Percentiles rank a stretch among this genome's conserved stretches.
Evolutionary conservation across 2,888 invertebrate genomes (phyloP).

Genomic region (Diplazon laetatorius): DNA sequence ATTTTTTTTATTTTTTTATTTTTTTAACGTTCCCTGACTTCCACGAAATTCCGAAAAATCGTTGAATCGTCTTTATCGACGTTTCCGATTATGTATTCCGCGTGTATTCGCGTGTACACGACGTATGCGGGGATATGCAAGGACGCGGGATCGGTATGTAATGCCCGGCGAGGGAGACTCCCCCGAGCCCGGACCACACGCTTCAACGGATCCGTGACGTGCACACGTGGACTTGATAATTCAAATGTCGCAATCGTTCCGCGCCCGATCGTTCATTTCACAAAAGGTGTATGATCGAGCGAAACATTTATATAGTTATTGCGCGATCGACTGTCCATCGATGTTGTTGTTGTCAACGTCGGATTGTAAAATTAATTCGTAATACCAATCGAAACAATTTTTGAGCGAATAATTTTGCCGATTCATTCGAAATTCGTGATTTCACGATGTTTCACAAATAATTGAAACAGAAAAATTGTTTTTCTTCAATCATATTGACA

Average conservation of each 20-base stretch:
- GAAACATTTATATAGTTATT: slow-evolving; percentile 4
- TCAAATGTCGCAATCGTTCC: slow-evolving; percentile 48
- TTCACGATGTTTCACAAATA: too few relatives aligned
- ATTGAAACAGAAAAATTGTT: too few relatives aligned
- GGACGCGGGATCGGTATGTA: slow-evolving; percentile 42
- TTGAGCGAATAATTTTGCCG: too few relatives aligned
- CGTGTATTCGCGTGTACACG: slow-evolving; percentile 3
- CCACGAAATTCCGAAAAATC: neutral
- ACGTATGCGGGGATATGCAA: slow-evolving; percentile 21
- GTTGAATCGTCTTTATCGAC: slow-evolving; percentile 25
- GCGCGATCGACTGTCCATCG: neutral
- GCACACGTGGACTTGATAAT: slow-evolving; percentile 50
- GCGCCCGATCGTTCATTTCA: slow-evolving; percentile 30
- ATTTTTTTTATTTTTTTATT: too few relatives aligned
- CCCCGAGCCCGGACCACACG: slow-evolving; percentile 40
- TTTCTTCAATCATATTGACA: too few relatives aligned
- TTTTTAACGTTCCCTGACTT: too few relatives aligned
- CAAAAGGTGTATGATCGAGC: neutral
- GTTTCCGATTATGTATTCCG: slow-evolving; percentile 33
- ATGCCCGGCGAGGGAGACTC: slow-evolving; percentile 29
- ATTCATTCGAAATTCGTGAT: too few relatives aligned
- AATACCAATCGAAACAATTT: too few relatives aligned
- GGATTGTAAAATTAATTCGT: too few relatives aligned
- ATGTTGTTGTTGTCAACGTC: neutral
- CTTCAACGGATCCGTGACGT: slow-evolving; percentile 42